These are phyloP conservation scores for Arctopsyche grandis DNA, from an alignment of 1,140 invertebrate genomes.

Conservation along the genomic window DNA sequence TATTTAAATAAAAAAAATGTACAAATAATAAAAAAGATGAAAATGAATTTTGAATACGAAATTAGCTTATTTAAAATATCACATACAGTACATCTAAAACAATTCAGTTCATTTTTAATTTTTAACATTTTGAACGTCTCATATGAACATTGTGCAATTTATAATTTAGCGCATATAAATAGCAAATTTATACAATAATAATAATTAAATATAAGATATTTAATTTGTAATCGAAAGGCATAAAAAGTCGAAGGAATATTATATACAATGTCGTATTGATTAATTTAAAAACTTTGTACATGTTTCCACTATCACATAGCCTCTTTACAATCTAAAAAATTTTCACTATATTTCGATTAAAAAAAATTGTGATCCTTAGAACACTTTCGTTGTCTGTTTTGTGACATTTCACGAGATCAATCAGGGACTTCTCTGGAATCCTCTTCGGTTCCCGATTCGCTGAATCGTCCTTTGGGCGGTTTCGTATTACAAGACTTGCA, in stretches of 20 bases:
- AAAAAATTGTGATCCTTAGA: slow-evolving; percentile 11
- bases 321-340: neutral
- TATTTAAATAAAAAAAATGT: slow-evolving; percentile 29
- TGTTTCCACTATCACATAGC: slow-evolving; percentile 27
- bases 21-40: neutral
- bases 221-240: too few relatives aligned
- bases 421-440: slow-evolving; percentile 54
- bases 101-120: slow-evolving; percentile 13
- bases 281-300: slow-evolving; percentile 17
- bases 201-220: too few relatives aligned
- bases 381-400: neutral
- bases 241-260: too few relatives aligned
- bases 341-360: slow-evolving; percentile 5
- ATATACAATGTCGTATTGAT: neutral
- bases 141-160: neutral
- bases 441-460: slow-evolving; percentile 57
- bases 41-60: neutral
- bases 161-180: slow-evolving; percentile 2
- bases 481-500: slow-evolving; percentile 54
- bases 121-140: neutral
- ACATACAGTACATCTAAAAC: slow-evolving; percentile 8
- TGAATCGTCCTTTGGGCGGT: slow-evolving; percentile 50
- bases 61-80: slow-evolving; percentile 5
- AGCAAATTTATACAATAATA: neutral
- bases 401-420: slow-evolving; percentile 40